A percentile compares a stretch with the other conserved stretches of the same genome.
Conservation (phyloP, 2,113 vertebrate genomes). For the Gallinago jamesoni region DNA sequence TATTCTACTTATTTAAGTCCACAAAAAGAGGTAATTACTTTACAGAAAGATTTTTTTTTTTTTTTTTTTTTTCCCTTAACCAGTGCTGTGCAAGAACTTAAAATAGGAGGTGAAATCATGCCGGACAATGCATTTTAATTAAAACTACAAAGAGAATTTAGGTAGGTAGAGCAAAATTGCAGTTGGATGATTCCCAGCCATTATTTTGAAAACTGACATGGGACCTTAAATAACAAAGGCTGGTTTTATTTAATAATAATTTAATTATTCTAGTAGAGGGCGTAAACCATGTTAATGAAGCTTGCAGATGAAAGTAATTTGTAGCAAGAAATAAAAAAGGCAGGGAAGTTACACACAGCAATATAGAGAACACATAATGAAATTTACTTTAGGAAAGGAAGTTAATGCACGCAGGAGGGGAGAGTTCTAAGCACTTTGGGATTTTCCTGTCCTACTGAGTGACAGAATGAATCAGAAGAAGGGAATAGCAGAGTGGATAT, state of each 20-base stretch:
- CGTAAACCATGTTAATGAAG: neutral
- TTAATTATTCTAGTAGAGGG: constrained; percentile 26
- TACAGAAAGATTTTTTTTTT: neutral
- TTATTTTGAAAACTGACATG: constrained; percentile 39
- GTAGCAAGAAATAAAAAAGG: neutral
- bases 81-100: neutral
- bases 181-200: constrained; percentile 23
- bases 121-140: constrained; percentile 47
- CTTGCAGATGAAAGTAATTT: constrained; percentile 4
- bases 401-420: neutral
- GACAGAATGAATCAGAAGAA: neutral
- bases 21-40: neutral
- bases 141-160: constrained; percentile 60
- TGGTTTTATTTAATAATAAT: constrained; percentile 44
- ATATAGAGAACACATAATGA: neutral
- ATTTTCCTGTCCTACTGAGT: neutral
- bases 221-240: constrained; percentile 32
- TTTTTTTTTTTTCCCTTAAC: neutral
- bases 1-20: neutral
- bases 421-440: neutral
- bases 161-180: constrained; percentile 35
- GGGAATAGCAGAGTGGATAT: neutral
- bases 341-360: constrained; percentile 3
- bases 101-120: constrained; percentile 48
- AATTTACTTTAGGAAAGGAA: neutral